These are phyloP conservation scores for Austrolebias charrua DNA, from an alignment of 2,797 vertebrate genomes.

Conservation along the genomic window DNA sequence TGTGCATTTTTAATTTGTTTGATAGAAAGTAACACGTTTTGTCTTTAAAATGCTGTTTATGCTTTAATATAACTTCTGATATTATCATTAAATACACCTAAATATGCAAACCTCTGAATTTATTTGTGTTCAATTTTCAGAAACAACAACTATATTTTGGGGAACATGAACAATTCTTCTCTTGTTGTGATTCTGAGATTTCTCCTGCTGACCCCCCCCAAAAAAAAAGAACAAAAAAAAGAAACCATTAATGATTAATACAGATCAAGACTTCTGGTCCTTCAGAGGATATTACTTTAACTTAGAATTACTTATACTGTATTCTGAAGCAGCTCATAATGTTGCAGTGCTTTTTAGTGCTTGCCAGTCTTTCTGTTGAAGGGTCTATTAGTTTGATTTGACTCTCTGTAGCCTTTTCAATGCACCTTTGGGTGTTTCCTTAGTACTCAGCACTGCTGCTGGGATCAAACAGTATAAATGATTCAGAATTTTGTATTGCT, in stretches of 20 bases:
- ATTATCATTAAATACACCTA: too few species aligned
- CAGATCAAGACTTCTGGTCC: neutral
- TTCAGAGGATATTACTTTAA: neutral
- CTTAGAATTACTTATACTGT: neutral
- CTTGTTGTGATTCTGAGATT: neutral
- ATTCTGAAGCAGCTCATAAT: neutral
- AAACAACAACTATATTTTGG: too few species aligned
- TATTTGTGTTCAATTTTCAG: too few species aligned
- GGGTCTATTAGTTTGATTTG: constrained; percentile 30
- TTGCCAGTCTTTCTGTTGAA: constrained; percentile 9
- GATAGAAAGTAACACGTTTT: too few species aligned
- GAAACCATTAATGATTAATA: neutral
- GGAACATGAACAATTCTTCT: too few species aligned
- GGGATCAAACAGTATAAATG: constrained; percentile 59
- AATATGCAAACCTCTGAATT: too few species aligned
- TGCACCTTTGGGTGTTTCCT: constrained; percentile 33
- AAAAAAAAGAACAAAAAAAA: neutral
- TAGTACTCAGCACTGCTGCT: constrained; percentile 28
- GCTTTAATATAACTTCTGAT: too few species aligned
- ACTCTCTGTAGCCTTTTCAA: constrained; percentile 23
- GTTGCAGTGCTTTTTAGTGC: constrained; percentile 7
- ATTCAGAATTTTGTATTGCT: constrained; percentile 54
- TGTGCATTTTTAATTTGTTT: too few species aligned
- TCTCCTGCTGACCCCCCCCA: neutral
- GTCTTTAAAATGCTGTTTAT: too few species aligned